Percentiles rank a stretch among this genome's conserved stretches.
These are phyloP conservation scores for Achlya flavicornis DNA, from an alignment of 2,888 invertebrate species.

Conservation along the genomic window DNA sequence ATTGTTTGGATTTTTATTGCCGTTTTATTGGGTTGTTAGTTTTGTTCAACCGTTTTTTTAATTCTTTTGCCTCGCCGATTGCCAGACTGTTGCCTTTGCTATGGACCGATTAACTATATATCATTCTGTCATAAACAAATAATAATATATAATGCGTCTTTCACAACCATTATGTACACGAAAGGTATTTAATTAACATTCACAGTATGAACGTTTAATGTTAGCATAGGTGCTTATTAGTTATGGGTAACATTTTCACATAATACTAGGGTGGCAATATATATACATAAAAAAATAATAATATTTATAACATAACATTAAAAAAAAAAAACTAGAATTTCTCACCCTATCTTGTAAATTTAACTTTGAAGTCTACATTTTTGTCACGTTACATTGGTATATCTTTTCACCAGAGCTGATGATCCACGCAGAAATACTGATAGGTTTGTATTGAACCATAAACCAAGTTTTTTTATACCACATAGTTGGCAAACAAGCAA, in stretches of 20 bases:
- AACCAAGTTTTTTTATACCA: no score
- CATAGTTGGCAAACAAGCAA: no score
- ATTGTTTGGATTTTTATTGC: constrained; percentile 60
- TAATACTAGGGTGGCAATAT: not conserved
- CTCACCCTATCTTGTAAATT: no score
- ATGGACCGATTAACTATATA: not conserved
- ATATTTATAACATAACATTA: not conserved
- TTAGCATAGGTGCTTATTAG: constrained; percentile 8
- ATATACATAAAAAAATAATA: not conserved
- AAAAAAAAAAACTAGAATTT: no score
- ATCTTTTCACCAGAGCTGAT: no score
- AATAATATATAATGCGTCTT: constrained; percentile 28
- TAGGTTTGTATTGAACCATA: no score
- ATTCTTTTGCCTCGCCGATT: constrained; percentile 16
- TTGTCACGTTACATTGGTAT: no score
- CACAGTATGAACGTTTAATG: constrained; percentile 26
- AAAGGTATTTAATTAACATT: constrained; percentile 36
- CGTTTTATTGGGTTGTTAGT: constrained; percentile 58
- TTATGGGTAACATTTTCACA: not conserved
- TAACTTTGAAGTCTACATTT: no score
- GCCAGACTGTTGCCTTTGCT: not conserved
- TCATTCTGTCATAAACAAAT: not conserved
- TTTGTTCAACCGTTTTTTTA: constrained; percentile 22
- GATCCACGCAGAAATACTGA: no score
- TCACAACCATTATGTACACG: constrained; percentile 32